Conservation (phyloP, 2,797 vertebrate species). For the Chaunax sp. region DNA sequence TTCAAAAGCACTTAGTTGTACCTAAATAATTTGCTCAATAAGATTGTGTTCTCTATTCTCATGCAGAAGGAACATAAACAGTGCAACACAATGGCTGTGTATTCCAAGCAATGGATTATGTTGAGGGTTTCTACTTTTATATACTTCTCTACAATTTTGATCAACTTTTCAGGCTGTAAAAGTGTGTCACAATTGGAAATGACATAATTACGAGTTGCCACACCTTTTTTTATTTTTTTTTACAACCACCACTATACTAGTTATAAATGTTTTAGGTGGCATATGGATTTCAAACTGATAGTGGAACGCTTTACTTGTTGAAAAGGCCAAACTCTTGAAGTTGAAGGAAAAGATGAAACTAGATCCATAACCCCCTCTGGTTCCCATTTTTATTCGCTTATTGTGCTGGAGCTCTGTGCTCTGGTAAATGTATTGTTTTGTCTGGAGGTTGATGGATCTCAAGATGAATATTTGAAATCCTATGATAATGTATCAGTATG, state of each 20-base stretch:
- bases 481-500: not conserved
- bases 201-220: not conserved
- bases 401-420: not conserved
- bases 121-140: not conserved
- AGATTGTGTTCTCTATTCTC: not conserved
- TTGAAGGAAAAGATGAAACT: conserved; percentile 12
- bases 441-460: conserved; percentile 7
- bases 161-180: not conserved
- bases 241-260: not conserved
- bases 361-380: conserved; percentile 14
- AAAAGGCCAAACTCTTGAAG: conserved; percentile 1
- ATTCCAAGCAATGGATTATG: not conserved
- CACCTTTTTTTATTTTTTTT: conserved; percentile 1
- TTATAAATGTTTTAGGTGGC: not conserved
- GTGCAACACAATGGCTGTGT: not conserved
- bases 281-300: conserved; percentile 2
- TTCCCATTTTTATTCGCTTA: not conserved
- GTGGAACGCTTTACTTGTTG: not conserved
- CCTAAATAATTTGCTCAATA: not conserved
- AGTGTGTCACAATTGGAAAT: not conserved
- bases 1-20: not conserved
- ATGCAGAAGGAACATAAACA: not conserved
- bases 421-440: not conserved
- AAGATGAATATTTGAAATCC: conserved; percentile 1
- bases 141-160: not conserved